Evolutionary conservation across 2,113 vertebrate genomes (phyloP).

Genomic region (Hippocampus zosterae): DNA sequence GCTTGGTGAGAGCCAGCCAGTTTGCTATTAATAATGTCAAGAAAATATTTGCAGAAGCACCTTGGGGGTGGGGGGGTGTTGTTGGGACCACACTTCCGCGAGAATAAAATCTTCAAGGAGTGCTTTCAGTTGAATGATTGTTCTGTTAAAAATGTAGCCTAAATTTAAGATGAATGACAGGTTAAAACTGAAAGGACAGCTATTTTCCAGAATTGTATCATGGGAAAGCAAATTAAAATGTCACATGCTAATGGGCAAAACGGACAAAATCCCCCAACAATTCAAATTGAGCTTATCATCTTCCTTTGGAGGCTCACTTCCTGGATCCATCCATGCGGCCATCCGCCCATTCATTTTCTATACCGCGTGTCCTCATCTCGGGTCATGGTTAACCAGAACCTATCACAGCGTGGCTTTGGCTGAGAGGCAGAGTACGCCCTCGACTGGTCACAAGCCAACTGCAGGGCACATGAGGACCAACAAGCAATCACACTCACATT

Average conservation of each 20-base stretch:
- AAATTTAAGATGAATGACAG: not conserved
- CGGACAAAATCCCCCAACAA: not conserved
- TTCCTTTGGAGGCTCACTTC: not conserved
- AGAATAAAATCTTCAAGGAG: not conserved
- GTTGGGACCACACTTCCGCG: not conserved
- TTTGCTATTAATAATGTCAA: slow-evolving; percentile 1
- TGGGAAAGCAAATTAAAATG: not conserved
- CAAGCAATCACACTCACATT: not conserved
- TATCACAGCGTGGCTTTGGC: not conserved
- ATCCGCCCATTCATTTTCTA: not conserved
- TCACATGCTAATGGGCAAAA: not conserved
- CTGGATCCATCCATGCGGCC: not conserved
- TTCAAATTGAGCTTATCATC: not conserved
- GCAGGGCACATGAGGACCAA: not conserved
- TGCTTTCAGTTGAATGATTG: not conserved
- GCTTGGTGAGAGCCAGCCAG: slow-evolving; percentile 12
- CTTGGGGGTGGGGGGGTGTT: not conserved
- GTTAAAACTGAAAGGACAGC: not conserved
- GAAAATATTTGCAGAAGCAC: slow-evolving; percentile 10
- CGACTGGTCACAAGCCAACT: not conserved
- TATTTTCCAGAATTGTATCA: not conserved
- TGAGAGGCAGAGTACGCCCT: not conserved
- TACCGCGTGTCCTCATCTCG: not conserved
- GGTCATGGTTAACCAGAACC: not conserved
- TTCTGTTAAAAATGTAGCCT: not conserved